Evolutionary conservation across 1,140 invertebrate genomes (phyloP).

Genomic region (Tetranychus urticae): DNA sequence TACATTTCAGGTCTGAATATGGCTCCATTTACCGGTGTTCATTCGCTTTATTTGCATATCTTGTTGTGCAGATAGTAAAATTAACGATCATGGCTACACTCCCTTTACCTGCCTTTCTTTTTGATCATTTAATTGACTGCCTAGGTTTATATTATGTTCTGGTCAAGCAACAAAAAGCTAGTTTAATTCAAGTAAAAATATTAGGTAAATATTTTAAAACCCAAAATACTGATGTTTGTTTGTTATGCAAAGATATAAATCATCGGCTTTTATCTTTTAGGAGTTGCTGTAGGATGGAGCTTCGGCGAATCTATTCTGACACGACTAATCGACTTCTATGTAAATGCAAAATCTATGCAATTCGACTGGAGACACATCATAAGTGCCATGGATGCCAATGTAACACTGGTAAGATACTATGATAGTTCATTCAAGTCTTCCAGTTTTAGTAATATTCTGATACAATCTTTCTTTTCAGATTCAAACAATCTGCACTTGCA

Average conservation of each 20-base stretch:
- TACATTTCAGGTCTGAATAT: constrained; percentile 6
- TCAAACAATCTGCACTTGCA: constrained; percentile 6
- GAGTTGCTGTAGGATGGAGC: constrained; percentile 8
- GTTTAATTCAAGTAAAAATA: constrained; percentile 8
- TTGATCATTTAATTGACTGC: constrained; percentile 4
- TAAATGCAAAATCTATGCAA: constrained; percentile 8
- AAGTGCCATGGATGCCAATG: constrained; percentile 5
- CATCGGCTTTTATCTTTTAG: not conserved
- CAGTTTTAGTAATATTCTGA: not conserved
- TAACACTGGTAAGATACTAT: constrained; percentile 2
- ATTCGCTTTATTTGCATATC: constrained; percentile 2
- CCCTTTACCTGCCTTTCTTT: not conserved
- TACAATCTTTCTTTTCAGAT: not conserved
- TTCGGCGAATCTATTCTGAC: constrained; percentile 9
- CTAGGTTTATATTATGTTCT: constrained; percentile 7
- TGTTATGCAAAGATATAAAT: not conserved
- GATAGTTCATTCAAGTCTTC: not conserved
- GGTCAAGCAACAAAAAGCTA: constrained; percentile 7
- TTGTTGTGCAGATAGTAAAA: constrained; percentile 7
- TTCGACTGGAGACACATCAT: constrained; percentile 8
- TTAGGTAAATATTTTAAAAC: not conserved
- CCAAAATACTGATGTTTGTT: not conserved
- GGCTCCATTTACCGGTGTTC: constrained; percentile 2
- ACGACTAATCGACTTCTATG: constrained; percentile 6
- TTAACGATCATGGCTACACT: constrained; percentile 5